Evolutionary conservation across 2,797 vertebrate genomes (phyloP), one percentile per base, ranked within the genome.

Genomic region (Antrozous pallidus): DNA sequence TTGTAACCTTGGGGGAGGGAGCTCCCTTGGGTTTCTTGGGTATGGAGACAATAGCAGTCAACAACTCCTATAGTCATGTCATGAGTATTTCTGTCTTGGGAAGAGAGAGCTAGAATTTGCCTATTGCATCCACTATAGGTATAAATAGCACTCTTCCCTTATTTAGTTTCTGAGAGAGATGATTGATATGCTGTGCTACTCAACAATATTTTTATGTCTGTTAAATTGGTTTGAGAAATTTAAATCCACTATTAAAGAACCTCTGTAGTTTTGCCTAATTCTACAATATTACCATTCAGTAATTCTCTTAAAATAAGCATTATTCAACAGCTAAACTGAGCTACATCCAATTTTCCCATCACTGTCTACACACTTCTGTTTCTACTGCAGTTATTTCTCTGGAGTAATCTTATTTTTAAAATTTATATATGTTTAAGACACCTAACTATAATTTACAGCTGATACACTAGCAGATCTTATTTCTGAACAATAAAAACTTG

Each of bases 391-490:
- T 45, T 79, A 22, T 31, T 28, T 91, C 71, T 12, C 28, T 26
- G 7, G 38, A 51, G 13, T 56, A 49, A 69, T 40, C 40, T 47
- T 82, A 67, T 83, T 74, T 26, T 33, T 51, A 51, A 56, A 49
- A 61, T 87, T 71, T 90, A 74, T 54, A 18, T 56, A 8, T 88
- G 24, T 96, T 63, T 71, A 77, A 84, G 88, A 81, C 17, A 73
- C 0, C 13, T 80, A 92, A 78, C 24, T 54, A 4, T 45, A 84
- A 24, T 67, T 90, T 84, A 90, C 5, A 84, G 56, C 36, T 56
- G 51, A 86, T 1, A 0, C 3, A 36, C 24, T 82, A 63, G 71
- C n/a, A 82, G 45, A 80, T 54, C 36, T 87, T 80, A 77, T 80
- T 61, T 87, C 71, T 80, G 31, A 95, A 79, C 31, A 78, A 78